Base-by-base conservation (phyloP, 2,888 invertebrate species). In the Cerastis rubricosa region DNA sequence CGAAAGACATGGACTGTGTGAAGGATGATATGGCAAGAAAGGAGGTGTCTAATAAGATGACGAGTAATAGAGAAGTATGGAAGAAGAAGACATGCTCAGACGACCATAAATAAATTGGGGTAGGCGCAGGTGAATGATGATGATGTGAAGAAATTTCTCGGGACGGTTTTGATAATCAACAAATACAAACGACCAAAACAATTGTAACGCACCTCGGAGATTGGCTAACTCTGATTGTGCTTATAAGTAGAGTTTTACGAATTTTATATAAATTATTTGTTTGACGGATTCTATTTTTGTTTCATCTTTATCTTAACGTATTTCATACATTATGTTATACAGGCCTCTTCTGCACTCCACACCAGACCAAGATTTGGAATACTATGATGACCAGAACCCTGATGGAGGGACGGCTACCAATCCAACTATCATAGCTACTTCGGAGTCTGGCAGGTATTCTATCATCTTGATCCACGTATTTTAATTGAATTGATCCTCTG, bases 401-500 rank as follows among this genome's bases (percentile, higher is more conserved):
- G 94, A 92, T 7, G 91, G 91, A 12, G 88, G 84, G 1, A 91
- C 87, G 1, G 81, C 85, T 2, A 68, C 87, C 0, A 86, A 85
- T 5, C 77, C 88, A 0, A 90, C 88, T 8, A 93, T 96, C 22
- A 91, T 96, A 19, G 91, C 93, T 3, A 95, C 95, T 0, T 93
- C 95, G 0, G 93, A 95, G 77, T 93, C 94, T 0, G 96, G 96
- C 76, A 94, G 95, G 96, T 96, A 25, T 19, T 17, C 1, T 17
- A 25, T n/a, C 22, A 29, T 19, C 7, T 59, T 29, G 29, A 17
- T 29, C 12, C 8, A 59, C 29, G 29, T 29, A 59, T 59, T 59
- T 59, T 19, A 59, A 17, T n/a, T 25, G 1, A 57, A 57, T 6
- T 1, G 4, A 25, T 25, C 57, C 25, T 57, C 6, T 14, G n/a